Conservation (phyloP, 2,113 vertebrate species). For the Percina caprodes region DNA sequence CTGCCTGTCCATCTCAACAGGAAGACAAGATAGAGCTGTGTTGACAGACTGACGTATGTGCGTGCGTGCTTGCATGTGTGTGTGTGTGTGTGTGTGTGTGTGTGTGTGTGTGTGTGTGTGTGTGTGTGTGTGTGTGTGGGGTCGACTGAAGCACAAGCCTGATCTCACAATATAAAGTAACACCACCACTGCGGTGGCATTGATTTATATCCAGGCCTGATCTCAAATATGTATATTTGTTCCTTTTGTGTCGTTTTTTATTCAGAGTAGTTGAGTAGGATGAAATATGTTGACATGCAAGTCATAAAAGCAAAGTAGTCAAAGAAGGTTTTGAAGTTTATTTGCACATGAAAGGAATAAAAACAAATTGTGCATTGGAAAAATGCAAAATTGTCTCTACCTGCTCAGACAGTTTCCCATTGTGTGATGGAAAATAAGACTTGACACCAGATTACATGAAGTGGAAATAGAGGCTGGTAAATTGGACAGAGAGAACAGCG, state of each 20-base stretch:
- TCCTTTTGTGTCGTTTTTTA: background rate
- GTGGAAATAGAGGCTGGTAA: background rate
- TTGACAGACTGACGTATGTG: conserved; percentile 31
- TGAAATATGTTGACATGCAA: background rate
- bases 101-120: conserved; percentile 19
- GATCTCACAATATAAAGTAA: conserved; percentile 20
- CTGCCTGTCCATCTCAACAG: conserved; percentile 28
- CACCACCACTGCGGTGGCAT: background rate
- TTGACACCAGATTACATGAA: background rate
- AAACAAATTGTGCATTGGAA: background rate
- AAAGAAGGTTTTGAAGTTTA: background rate
- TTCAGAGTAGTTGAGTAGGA: background rate
- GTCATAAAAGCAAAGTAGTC: background rate
- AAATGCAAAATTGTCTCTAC: background rate
- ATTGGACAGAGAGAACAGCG: background rate
- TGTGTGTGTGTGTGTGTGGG: conserved; percentile 4
- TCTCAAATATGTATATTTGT: conserved; percentile 25
- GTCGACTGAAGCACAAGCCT: conserved; percentile 4
- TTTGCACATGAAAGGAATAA: conserved; percentile 24
- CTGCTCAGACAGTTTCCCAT: background rate
- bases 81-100: conserved; percentile 1
- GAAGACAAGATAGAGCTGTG: conserved; percentile 16
- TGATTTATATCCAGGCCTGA: background rate
- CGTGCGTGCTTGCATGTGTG: background rate
- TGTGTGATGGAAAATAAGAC: background rate